Conservation (phyloP, 1,140 invertebrate species). For the Drosophila orena region DNA sequence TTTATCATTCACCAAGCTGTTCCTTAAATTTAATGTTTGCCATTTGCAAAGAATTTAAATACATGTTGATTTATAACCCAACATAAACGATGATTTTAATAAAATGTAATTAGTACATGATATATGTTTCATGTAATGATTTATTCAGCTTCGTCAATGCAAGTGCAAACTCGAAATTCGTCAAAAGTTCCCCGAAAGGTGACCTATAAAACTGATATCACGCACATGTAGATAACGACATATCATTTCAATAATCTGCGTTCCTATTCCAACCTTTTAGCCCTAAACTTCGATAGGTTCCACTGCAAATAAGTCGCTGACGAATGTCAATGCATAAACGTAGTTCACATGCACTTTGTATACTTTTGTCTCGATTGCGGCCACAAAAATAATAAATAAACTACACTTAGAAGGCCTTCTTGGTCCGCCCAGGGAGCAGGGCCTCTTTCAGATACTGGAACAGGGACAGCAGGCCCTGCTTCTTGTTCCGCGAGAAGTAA, state of each 20-base stretch:
- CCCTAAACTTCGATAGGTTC: neutral
- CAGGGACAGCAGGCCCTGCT: conserved; percentile 91
- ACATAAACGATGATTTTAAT: neutral
- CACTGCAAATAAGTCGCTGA: conserved; percentile 13
- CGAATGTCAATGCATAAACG: conserved; percentile 16
- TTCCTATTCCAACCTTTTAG: too few species aligned
- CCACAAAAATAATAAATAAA: conserved; percentile 50
- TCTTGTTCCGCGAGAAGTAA: conserved; percentile 93
- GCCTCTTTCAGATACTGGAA: conserved; percentile 94
- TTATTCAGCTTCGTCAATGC: neutral
- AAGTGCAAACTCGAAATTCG: neutral
- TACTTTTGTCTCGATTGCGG: conserved; percentile 18
- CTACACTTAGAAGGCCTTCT: conserved; percentile 89
- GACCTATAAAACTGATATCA: neutral
- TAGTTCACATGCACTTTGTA: conserved; percentile 30
- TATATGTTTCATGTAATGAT: too few species aligned
- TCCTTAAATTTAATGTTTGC: neutral
- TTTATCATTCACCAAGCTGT: neutral
- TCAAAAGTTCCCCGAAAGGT: neutral
- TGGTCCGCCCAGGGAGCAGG: conserved; percentile 91
- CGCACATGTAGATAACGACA: neutral
- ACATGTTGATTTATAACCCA: neutral
- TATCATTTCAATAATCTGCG: neutral
- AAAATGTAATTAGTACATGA: too few species aligned
- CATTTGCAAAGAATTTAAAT: neutral